phyloP scores from a whole-genome alignment of 2,888 invertebrate species.

The Colletes collaris region DNA sequence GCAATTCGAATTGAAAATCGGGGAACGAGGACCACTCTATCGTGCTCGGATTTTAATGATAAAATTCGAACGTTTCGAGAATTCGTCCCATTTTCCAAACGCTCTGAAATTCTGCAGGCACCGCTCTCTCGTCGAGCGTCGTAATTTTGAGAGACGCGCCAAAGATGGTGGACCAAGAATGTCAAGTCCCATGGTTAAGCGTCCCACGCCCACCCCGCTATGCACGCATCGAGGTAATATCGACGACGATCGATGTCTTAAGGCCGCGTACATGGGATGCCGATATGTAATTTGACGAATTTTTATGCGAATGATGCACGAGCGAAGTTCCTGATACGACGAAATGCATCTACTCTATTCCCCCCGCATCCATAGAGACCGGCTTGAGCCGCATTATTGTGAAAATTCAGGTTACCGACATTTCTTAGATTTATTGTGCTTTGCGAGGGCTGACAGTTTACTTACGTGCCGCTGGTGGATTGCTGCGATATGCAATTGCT shows the following conservation, averaged over 20 bases:
- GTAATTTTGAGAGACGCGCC: no score
- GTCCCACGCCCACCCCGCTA: no score
- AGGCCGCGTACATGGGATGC: background rate
- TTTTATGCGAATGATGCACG: conserved; percentile 25
- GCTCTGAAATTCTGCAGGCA: no score
- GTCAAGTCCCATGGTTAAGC: no score
- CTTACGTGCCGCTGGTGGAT: conserved; percentile 59
- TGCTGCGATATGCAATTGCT: conserved; percentile 56
- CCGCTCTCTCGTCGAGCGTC: no score
- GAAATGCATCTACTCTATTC: conserved; percentile 45
- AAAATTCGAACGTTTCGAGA: no score
- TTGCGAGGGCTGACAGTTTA: conserved; percentile 62
- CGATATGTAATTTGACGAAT: conserved; percentile 39
- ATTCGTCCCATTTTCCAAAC: no score
- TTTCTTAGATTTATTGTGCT: conserved; percentile 64
- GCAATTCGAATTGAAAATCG: no score
- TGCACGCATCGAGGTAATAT: background rate
- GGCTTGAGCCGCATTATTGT: conserved; percentile 52
- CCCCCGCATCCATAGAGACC: conserved; percentile 24
- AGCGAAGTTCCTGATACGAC: conserved; percentile 14
- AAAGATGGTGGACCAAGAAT: no score
- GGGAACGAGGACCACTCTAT: no score
- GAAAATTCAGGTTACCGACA: conserved; percentile 62
- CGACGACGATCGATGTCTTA: conserved; percentile 12
- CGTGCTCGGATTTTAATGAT: no score